These are phyloP conservation scores for Alethe castanea DNA, from an alignment of 2,113 vertebrate genomes.

Conservation along the genomic window DNA sequence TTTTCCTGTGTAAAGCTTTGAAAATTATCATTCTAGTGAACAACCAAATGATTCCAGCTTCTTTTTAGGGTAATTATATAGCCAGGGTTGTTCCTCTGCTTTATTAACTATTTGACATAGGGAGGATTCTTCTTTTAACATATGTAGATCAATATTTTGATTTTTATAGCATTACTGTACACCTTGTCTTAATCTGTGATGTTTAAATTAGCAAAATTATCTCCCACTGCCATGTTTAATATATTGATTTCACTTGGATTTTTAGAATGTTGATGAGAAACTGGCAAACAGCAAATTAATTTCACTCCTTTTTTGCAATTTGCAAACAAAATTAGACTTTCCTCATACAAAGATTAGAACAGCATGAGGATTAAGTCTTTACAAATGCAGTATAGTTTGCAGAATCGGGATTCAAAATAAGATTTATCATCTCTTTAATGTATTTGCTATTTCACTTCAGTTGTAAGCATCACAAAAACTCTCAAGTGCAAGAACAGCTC, in stretches of 20 bases:
- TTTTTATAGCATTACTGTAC: neutral
- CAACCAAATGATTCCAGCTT: neutral
- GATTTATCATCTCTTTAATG: neutral
- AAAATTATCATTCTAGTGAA: neutral
- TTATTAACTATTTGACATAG: neutral
- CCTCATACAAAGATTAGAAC: neutral
- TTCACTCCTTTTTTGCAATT: neutral
- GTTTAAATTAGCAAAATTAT: neutral
- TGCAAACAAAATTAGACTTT: neutral
- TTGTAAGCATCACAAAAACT: neutral
- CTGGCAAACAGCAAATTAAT: neutral
- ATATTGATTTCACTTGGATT: neutral
- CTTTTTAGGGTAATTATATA: neutral
- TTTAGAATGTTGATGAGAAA: slow-evolving; percentile 3
- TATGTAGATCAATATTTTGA: neutral
- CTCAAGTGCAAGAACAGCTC: neutral
- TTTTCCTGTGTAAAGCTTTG: neutral
- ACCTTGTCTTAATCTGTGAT: neutral
- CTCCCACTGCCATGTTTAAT: neutral
- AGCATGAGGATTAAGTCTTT: neutral
- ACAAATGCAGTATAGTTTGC: neutral
- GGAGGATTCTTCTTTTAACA: neutral
- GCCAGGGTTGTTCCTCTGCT: neutral
- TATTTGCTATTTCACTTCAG: neutral
- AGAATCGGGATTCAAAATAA: slow-evolving; percentile 1